Base-by-base conservation (phyloP, 2,888 invertebrate genomes). In the Strigamia maritima region DNA sequence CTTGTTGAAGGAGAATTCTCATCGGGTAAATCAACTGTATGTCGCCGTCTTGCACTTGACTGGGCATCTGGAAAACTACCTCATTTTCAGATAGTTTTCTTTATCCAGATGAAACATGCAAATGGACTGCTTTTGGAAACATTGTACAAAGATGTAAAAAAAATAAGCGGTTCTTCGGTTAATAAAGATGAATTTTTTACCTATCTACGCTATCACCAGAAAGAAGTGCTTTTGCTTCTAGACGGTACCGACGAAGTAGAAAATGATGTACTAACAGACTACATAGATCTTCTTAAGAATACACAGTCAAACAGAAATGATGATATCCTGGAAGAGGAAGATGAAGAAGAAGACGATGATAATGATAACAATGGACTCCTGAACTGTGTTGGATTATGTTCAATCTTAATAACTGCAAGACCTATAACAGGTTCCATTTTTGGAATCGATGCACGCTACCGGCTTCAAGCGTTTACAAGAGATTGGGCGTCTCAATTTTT, bases 201-300 rank as follows among this genome's bases (percentile, higher is more conserved):
- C 7, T 77, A 54, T n/a, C 26, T 77, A 14, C 77, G 77, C 60
- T 77, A 49, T n/a, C 77, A 77, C 26, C 77, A 77, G 26, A 49
- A 35, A 7, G 49, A 49, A 16, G 16, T 77, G 54, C 49, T 77
- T 12, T 28, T 77, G n/a, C 49, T 77, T n/a, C 22, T 77, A 7
- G 77, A 77, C 26, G 77, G 77, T 14, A 26, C 49, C n/a, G 77
- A 77, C 28, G 77, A 77, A 77, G 19, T 77, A 7, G 77, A 77
- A 28, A 2, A 49, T 3, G 77, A 77, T 7, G 35, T 60, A 3
- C 10, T 3, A 19, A 54, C 24, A 12, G 54, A 77, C 54, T 24
- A 26, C 28, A 49, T 24, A 19, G 77, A 77, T 14, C 35, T 77
- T 10, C 26, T 77, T 1, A 35, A 40, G 40, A 38, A 24, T 4